Base-by-base conservation (phyloP, 2,797 vertebrate species). In the Jordanella pulchra region DNA sequence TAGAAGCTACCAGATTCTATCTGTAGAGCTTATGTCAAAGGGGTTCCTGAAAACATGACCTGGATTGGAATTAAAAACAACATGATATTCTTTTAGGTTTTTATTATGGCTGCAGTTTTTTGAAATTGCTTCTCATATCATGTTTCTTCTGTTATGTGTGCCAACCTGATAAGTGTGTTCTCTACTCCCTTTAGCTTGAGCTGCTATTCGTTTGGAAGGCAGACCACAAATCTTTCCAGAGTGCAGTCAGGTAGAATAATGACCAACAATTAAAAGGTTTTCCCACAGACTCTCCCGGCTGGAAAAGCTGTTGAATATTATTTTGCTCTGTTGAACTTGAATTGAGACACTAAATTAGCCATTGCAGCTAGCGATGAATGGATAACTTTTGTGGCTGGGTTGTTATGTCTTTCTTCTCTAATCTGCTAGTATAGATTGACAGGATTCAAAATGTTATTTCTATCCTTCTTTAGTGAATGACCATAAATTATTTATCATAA, bases 1-100 rank as follows among this genome's bases (percentile, higher is more conserved):
- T 90, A 85, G 88, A 86, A 85, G 89, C 90, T 89, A 91, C 86
- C 82, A 72, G 87, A 83, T 86, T 84, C 76, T 87, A 86, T 91
- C 83, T 84, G 75, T 76, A 32, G 27, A 76, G 80, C 84, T 87
- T 73, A 73, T 77, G 82, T 86, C 72, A 54, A 45, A 45, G 7
- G 78, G 55, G 74, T 73, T 82, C 88, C 54, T 72, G 25, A 14
- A 78, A 86, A 91, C 81, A 86, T 87, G 83, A 77, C 80, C 73
- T 78, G 17, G 88, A 82, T 89, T 86, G 78, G 67, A 75, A 73
- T 87, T 81, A 64, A 75, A 82, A 12, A 75, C 39, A 55, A 77
- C 76, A 79, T 47, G 48, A 77, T 77, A 60, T 10, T 1, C 44
- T 73, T 65, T 70, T 48, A 25, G 53, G 60, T 87, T 78, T 65